phyloP scores from a whole-genome alignment of 1,140 invertebrate species.

The Heliconius himera region DNA sequence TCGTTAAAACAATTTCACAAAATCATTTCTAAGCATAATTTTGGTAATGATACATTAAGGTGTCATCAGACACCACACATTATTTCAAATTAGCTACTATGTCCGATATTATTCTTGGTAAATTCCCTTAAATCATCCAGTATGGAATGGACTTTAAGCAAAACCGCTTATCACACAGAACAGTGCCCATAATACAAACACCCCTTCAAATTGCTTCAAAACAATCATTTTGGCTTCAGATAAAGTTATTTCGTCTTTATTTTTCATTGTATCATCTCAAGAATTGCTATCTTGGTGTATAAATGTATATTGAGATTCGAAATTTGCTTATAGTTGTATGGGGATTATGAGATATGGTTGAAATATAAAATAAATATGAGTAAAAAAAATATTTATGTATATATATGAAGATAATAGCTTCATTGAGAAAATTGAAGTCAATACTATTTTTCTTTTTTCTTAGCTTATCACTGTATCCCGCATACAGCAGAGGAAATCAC shows the following conservation, averaged over 20 bases:
- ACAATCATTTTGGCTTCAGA: slow-evolving; percentile 36
- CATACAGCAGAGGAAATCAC: too few relatives aligned
- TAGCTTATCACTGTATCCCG: too few relatives aligned
- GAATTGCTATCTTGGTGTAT: slow-evolving; percentile 28
- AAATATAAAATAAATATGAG: neutral
- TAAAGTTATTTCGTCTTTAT: slow-evolving; percentile 38
- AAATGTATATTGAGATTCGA: neutral
- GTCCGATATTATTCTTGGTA: neutral
- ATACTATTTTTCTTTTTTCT: too few relatives aligned
- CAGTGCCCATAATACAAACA: slow-evolving; percentile 39
- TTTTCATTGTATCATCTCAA: slow-evolving; percentile 40
- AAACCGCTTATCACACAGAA: slow-evolving; percentile 41
- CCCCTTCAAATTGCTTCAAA: slow-evolving; percentile 38
- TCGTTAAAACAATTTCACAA: neutral
- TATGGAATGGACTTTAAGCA: slow-evolving; percentile 30
- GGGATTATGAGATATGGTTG: neutral
- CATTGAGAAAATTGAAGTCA: neutral
- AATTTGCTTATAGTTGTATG: slow-evolving; percentile 1
- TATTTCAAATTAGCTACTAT: neutral
- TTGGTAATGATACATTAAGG: neutral
- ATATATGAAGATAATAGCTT: neutral
- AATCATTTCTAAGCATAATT: neutral
- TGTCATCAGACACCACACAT: neutral
- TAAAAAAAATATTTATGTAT: neutral
- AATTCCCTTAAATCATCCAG: slow-evolving; percentile 33